Base-by-base conservation (phyloP, 2,797 vertebrate species). In the Eurystomus glaucurus region DNA sequence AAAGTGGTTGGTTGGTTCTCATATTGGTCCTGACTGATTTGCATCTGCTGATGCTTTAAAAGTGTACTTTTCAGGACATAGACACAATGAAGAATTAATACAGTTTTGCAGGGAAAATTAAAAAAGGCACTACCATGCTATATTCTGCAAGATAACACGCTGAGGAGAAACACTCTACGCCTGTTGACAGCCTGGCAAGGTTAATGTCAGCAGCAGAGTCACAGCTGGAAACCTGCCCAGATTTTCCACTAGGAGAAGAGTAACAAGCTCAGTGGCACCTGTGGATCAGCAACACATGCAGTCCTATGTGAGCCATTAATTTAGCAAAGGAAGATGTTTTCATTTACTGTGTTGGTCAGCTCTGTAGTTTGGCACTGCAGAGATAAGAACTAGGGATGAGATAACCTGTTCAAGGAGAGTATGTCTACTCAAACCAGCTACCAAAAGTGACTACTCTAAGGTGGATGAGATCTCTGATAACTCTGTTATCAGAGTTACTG, bases 251-350 rank as follows among this genome's bases (percentile, higher is more conserved):
- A 65, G 79, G 75, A 78, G 75, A 54, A 15, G 2, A 80, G 45
- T 50, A 92, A 51, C 4, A 4, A 79, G 84, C 41, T 75, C 0
- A 0, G 52, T 81, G 76, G 29, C 72, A 95, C 85, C 66, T 75
- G 45, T 51, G 60, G 68, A 65, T 77, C 51, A 69, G 41, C 81
- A 80, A 15, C 78, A 93, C 3, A 4, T 58, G 79, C 20, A 76
- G 35, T 37, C 54, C 43, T 90, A 15, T 8, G 1, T 20, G 18
- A 92, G 64, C 19, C 51, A 35, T 31, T 57, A 51, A 87, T n/a
- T 90, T 82, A 91, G 57, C 37, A 82, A 78, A 66, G 33, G 23
- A 79, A 14, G 45, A 81, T 80, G 41, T 85, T 95, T 95, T 78
- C 26, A 46, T 41, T 64, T 85, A 78, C 57, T 51, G 29, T 74